phyloP scores from a whole-genome alignment of 2,888 invertebrate species.

The Xanthorhoe designata region DNA sequence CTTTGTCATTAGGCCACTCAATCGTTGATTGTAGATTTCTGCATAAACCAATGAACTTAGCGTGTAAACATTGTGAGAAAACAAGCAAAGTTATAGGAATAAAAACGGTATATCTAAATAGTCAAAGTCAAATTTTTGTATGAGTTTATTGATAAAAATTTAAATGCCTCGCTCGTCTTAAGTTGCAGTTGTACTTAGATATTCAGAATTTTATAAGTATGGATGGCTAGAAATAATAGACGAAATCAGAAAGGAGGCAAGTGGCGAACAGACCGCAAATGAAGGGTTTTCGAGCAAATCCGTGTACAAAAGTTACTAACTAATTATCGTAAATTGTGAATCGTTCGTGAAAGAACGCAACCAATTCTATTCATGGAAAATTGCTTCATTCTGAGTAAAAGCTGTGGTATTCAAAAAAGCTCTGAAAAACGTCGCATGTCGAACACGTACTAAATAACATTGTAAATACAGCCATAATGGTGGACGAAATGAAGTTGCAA shows the following conservation, averaged over 20 bases:
- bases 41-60: conserved; percentile 2
- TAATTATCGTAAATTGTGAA: conserved; percentile 46
- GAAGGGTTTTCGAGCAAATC: not conserved
- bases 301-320: not conserved
- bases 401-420: conserved; percentile 54
- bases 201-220: too few relatives aligned
- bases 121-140: too few relatives aligned
- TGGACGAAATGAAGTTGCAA: conserved; percentile 55
- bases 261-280: too few relatives aligned
- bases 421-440: conserved; percentile 56
- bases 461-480: conserved; percentile 54
- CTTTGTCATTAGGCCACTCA: conserved; percentile 45
- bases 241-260: too few relatives aligned
- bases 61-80: not conserved
- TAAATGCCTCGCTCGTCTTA: too few relatives aligned
- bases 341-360: conserved; percentile 60
- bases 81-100: too few relatives aligned
- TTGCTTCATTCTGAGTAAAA: conserved; percentile 63
- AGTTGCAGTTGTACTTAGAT: too few relatives aligned
- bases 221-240: too few relatives aligned
- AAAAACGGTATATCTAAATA: too few relatives aligned
- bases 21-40: conserved; percentile 13
- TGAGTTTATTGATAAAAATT: too few relatives aligned
- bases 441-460: conserved; percentile 54
- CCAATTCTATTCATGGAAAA: conserved; percentile 49